phyloP scores from a whole-genome alignment of 2,888 invertebrate genomes.

The Microctonus aethiopoides region DNA sequence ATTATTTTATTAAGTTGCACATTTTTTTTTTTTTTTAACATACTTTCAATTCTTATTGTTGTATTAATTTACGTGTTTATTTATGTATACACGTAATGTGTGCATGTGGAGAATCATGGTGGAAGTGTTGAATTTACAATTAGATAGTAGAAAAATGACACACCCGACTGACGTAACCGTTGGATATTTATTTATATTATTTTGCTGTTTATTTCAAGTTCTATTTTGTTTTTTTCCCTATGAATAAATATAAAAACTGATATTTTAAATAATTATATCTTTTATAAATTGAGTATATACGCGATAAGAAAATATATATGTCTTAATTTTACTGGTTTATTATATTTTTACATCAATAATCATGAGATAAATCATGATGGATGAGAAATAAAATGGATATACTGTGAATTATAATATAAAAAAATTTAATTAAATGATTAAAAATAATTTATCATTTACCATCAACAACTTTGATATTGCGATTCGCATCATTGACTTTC shows the following conservation, averaged over 20 bases:
- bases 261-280: neutral
- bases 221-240: neutral
- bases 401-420: neutral
- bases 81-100: neutral
- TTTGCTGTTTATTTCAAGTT: too few species aligned
- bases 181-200: neutral
- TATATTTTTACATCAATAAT: neutral
- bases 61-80: too few species aligned
- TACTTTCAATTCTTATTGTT: neutral
- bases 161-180: slow-evolving; percentile 38
- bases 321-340: neutral
- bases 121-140: slow-evolving; percentile 33
- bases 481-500: neutral
- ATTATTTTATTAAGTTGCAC: neutral
- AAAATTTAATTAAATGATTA: neutral
- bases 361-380: too few species aligned
- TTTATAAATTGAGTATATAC: neutral
- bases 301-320: neutral
- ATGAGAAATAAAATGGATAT: too few species aligned
- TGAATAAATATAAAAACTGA: neutral
- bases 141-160: slow-evolving; percentile 30
- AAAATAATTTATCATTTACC: neutral
- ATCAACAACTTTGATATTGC: neutral
- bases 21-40: neutral
- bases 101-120: neutral